Percentiles rank a stretch among this genome's conserved stretches.
phyloP scores from a whole-genome alignment of 2,113 vertebrate genomes.

The Chauna torquata region DNA sequence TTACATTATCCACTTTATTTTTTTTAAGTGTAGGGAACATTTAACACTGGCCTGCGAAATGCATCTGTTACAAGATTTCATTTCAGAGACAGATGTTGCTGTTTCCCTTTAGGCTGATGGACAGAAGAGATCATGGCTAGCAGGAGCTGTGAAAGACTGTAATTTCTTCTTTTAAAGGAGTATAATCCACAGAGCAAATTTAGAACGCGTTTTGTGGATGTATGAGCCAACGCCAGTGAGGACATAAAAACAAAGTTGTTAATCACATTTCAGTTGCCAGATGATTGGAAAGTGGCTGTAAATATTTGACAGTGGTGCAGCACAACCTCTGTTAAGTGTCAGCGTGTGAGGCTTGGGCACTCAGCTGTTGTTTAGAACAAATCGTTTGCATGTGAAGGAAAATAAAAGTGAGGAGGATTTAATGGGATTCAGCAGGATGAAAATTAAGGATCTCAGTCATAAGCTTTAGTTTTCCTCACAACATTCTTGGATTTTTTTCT shows the following conservation, averaged over 20 bases:
- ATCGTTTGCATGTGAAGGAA: background rate
- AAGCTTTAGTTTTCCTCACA: background rate
- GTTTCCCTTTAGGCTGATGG: background rate
- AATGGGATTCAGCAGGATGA: background rate
- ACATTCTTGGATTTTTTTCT: background rate
- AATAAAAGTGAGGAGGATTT: background rate
- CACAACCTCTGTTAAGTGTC: background rate
- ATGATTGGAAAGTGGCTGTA: background rate
- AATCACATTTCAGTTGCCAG: background rate
- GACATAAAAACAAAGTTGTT: background rate
- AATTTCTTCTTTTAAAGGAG: background rate
- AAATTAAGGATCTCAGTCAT: background rate
- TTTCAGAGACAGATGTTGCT: background rate
- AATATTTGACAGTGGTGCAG: background rate
- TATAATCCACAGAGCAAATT: background rate
- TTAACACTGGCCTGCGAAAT: background rate
- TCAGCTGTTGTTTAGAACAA: background rate
- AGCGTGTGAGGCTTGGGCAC: background rate
- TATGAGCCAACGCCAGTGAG: background rate
- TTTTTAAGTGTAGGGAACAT: background rate
- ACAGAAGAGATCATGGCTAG: background rate
- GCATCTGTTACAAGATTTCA: background rate
- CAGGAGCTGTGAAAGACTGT: background rate
- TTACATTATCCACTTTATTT: background rate
- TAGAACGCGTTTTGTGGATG: background rate